phyloP scores from a whole-genome alignment of 2,797 vertebrate species.

The Lerista edwardsae region DNA sequence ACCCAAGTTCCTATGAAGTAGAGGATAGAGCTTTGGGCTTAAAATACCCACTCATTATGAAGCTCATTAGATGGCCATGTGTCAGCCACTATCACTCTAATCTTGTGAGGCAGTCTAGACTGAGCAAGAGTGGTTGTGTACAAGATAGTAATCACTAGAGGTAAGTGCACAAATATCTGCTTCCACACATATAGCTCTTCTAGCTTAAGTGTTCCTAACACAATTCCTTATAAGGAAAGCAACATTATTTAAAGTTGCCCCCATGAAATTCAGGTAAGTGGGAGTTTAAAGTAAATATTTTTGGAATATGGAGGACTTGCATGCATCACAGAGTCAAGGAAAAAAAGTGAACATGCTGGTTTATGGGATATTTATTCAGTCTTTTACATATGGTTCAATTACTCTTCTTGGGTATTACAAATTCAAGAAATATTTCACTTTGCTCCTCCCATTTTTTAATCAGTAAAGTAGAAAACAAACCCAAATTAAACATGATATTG shows the following conservation, averaged over 20 bases:
- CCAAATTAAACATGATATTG: constrained; percentile 45
- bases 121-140: too few relatives aligned
- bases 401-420: constrained; percentile 50
- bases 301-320: background rate
- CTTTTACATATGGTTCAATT: constrained; percentile 33
- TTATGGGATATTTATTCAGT: constrained; percentile 42
- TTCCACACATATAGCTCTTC: background rate
- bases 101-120: too few relatives aligned
- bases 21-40: background rate
- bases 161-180: too few relatives aligned
- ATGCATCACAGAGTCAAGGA: constrained; percentile 8
- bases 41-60: background rate
- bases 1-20: background rate
- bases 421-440: constrained; percentile 34
- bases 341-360: background rate
- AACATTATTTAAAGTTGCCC: too few relatives aligned
- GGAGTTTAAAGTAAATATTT: too few relatives aligned
- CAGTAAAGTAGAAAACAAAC: constrained; percentile 32
- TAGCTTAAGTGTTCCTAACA: background rate
- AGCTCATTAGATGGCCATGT: background rate
- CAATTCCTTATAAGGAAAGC: background rate
- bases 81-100: background rate
- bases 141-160: too few relatives aligned
- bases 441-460: constrained; percentile 36
- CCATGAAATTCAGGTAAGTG: background rate